Conservation (phyloP, 2,888 invertebrate genomes). For the Caenorhabditis uteleia region DNA sequence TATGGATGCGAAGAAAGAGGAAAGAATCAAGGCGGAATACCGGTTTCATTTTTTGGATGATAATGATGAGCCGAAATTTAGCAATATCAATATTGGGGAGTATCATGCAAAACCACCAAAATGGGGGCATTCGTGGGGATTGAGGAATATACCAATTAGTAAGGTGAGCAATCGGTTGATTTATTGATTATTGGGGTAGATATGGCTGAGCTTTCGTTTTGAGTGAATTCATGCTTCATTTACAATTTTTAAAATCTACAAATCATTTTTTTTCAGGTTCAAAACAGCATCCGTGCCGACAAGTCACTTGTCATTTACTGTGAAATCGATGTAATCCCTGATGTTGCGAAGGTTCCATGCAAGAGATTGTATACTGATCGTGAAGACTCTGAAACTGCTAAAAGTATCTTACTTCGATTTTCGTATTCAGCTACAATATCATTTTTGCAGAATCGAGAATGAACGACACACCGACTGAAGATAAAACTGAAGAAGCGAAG, state of each 20-base stretch:
- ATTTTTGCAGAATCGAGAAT: constrained; percentile 56
- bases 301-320: constrained; percentile 68
- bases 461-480: constrained; percentile 59
- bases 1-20: constrained; percentile 63
- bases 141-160: constrained; percentile 67
- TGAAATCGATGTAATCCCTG: constrained; percentile 68
- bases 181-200: background rate
- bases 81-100: constrained; percentile 69
- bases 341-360: constrained; percentile 52
- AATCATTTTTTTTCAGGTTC: constrained; percentile 54
- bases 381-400: constrained; percentile 13
- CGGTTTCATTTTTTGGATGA: constrained; percentile 69
- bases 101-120: constrained; percentile 70
- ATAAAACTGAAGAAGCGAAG: constrained; percentile 29
- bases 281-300: constrained; percentile 62
- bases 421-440: constrained; percentile 36
- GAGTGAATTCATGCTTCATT: too few species aligned
- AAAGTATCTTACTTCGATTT: constrained; percentile 13
- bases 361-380: constrained; percentile 36
- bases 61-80: constrained; percentile 60
- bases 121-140: constrained; percentile 70
- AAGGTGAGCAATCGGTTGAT: constrained; percentile 45
- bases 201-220: too few species aligned
- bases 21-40: constrained; percentile 69
- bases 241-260: background rate